Percentiles rank a stretch among this genome's conserved stretches.
Evolutionary conservation across 1,140 invertebrate genomes (phyloP).

Genomic region (Pissodes strobi): DNA sequence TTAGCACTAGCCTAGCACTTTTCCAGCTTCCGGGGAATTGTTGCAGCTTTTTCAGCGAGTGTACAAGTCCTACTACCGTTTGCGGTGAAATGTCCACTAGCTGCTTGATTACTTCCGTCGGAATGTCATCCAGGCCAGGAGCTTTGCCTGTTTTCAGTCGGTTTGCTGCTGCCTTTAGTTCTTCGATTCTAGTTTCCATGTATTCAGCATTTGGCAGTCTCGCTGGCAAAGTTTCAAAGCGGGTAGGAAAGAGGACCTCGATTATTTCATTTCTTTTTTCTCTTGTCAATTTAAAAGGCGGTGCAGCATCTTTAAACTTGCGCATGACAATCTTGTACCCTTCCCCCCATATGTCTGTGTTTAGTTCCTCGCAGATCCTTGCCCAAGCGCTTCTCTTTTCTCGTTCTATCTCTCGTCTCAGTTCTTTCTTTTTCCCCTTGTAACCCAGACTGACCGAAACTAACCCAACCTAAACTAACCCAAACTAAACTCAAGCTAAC

Average conservation of each 20-base stretch:
- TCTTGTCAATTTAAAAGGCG: neutral
- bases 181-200: neutral
- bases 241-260: too few relatives aligned
- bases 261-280: neutral
- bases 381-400: neutral
- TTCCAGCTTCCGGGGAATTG: too few relatives aligned
- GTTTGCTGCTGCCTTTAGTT: too few relatives aligned
- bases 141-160: slow-evolving; percentile 36
- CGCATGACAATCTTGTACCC: slow-evolving; percentile 8
- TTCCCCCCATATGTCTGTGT: slow-evolving; percentile 14
- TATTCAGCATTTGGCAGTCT: neutral
- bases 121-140: too few relatives aligned
- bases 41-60: neutral
- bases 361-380: neutral
- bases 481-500: too few relatives aligned
- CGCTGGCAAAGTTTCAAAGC: too few relatives aligned
- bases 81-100: slow-evolving; percentile 50
- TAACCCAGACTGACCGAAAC: too few relatives aligned
- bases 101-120: too few relatives aligned
- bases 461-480: too few relatives aligned
- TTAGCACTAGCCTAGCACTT: too few relatives aligned
- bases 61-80: slow-evolving; percentile 37
- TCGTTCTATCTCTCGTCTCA: neutral
- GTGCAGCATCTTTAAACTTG: neutral
- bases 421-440: neutral